Evolutionary conservation across 1,140 invertebrate genomes (phyloP).

Genomic region (Sycobia sp.): DNA sequence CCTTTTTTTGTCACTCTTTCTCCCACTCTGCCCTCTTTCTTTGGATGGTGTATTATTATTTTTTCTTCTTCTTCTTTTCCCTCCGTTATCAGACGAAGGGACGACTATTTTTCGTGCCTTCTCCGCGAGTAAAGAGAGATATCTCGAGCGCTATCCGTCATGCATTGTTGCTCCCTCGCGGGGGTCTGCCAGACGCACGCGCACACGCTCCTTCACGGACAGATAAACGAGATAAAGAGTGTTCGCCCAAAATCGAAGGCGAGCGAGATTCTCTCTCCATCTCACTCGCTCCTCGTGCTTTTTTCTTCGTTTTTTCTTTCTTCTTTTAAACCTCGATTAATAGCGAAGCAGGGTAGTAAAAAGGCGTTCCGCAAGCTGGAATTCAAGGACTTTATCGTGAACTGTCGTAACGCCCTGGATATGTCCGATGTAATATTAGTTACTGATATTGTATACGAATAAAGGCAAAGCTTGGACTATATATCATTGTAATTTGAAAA

Average conservation of each 20-base stretch:
- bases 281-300: too few species aligned
- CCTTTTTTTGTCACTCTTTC: too few species aligned
- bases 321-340: slow-evolving; percentile 10
- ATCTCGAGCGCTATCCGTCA: slow-evolving; percentile 26
- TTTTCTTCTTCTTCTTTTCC: too few species aligned
- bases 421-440: too few species aligned
- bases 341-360: not conserved
- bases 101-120: too few species aligned
- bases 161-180: slow-evolving; percentile 24
- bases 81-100: too few species aligned
- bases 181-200: slow-evolving; percentile 6
- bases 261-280: not conserved
- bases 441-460: too few species aligned
- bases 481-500: slow-evolving; percentile 25
- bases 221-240: slow-evolving; percentile 28
- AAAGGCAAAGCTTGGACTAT: too few species aligned
- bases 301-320: slow-evolving; percentile 1
- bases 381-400: not conserved
- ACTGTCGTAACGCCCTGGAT: too few species aligned
- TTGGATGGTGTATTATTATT: too few species aligned
- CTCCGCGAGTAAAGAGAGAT: not conserved
- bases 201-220: slow-evolving; percentile 1
- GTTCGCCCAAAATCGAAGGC: slow-evolving; percentile 18
- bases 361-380: not conserved
- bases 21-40: too few species aligned